phyloP scores from a whole-genome alignment of 2,113 vertebrate species.

The Phalacrocorax pelagicus region DNA sequence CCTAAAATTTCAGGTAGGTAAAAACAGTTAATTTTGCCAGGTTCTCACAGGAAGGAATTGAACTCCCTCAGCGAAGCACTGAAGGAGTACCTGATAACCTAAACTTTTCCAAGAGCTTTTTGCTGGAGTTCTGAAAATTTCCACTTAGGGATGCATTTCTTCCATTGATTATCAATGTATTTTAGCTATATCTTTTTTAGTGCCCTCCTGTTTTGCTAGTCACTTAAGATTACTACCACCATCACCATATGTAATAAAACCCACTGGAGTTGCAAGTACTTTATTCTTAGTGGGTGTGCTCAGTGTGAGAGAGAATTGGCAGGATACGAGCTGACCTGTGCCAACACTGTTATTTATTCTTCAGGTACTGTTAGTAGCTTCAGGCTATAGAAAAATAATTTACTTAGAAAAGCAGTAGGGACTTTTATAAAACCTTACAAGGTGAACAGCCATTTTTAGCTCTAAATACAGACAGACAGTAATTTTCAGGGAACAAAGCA shows the following conservation, averaged over 20 bases:
- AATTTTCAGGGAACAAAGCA: not conserved
- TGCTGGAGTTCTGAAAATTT: not conserved
- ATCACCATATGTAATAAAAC: not conserved
- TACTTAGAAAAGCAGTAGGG: conserved; percentile 22
- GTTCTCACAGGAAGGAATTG: not conserved
- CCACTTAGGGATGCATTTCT: not conserved
- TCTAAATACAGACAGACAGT: not conserved
- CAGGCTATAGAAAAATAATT: conserved; percentile 58
- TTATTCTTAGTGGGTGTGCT: not conserved
- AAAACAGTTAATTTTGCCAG: not conserved
- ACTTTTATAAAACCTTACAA: conserved; percentile 14
- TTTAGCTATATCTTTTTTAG: not conserved
- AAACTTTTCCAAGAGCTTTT: not conserved
- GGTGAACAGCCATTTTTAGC: conserved; percentile 9
- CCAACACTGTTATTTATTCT: conserved; percentile 53
- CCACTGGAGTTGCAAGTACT: not conserved
- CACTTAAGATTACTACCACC: not conserved
- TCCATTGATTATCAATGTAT: not conserved
- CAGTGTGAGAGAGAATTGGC: not conserved
- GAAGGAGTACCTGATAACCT: not conserved
- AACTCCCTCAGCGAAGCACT: not conserved
- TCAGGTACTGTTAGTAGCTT: conserved; percentile 35
- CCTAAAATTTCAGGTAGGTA: not conserved
- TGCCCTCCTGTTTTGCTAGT: not conserved
- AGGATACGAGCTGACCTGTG: not conserved